These are phyloP conservation scores for Lepisosteus osseus DNA, from an alignment of 2,113 vertebrate genomes.

Conservation along the genomic window DNA sequence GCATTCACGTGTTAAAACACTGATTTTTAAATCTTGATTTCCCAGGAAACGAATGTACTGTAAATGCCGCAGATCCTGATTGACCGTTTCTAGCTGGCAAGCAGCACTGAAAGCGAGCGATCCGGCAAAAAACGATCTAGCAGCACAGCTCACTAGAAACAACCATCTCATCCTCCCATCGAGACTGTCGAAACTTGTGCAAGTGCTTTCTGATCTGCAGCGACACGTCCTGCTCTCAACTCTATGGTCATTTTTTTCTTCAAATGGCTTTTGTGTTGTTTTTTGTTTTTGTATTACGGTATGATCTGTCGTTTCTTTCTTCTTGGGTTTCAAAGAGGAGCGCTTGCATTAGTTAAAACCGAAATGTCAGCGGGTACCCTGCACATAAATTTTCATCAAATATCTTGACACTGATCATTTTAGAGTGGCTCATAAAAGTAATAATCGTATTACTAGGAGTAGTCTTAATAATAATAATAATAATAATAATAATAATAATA, in stretches of 20 bases:
- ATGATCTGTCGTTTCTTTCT: background rate
- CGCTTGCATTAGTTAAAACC: too few species aligned
- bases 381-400: too few species aligned
- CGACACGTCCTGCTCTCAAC: slow-evolving; percentile 18
- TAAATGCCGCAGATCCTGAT: slow-evolving; percentile 20
- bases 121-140: slow-evolving; percentile 9
- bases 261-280: background rate
- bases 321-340: background rate
- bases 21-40: background rate
- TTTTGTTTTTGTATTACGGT: background rate
- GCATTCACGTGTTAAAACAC: background rate
- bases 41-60: slow-evolving; percentile 11
- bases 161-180: slow-evolving; percentile 26
- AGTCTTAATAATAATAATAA: too few species aligned
- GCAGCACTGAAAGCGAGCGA: slow-evolving; percentile 20
- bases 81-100: slow-evolving; percentile 19
- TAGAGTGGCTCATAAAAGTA: too few species aligned
- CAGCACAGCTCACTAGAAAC: background rate
- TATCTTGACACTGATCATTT: too few species aligned
- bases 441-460: too few species aligned
- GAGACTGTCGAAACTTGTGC: slow-evolving; percentile 38
- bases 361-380: too few species aligned
- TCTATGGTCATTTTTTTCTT: background rate
- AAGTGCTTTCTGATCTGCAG: slow-evolving; percentile 35
- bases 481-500: too few species aligned